Percentiles rank a stretch among this genome's conserved stretches.
These are phyloP conservation scores for Columba livia DNA, from an alignment of 2,113 vertebrate genomes.

Conservation along the genomic window DNA sequence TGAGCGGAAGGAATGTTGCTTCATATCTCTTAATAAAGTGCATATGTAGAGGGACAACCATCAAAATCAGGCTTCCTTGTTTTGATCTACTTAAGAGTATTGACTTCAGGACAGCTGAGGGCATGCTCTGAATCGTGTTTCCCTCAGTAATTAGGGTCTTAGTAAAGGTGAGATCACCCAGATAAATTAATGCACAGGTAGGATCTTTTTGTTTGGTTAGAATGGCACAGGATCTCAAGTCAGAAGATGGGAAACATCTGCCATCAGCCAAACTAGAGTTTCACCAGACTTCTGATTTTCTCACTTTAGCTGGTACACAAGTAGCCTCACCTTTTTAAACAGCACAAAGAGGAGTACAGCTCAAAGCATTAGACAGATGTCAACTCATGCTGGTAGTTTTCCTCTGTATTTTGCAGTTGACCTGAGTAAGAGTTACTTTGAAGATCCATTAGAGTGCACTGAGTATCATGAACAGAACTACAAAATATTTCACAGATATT, in stretches of 20 bases:
- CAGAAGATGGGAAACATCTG: not conserved
- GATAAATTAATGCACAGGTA: not conserved
- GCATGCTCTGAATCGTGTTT: not conserved
- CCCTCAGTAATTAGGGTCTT: not conserved
- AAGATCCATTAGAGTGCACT: not conserved
- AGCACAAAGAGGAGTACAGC: not conserved
- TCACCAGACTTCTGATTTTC: not conserved
- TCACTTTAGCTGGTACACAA: not conserved
- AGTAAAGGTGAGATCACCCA: not conserved
- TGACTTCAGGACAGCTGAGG: not conserved
- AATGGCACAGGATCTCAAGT: not conserved
- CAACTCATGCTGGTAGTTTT: not conserved
- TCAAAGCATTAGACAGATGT: not conserved
- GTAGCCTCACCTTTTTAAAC: not conserved
- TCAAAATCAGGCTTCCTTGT: not conserved
- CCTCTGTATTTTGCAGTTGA: not conserved
- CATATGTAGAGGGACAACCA: not conserved
- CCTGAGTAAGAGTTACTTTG: not conserved
- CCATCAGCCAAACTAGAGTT: not conserved
- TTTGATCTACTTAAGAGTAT: not conserved
- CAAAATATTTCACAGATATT: not conserved
- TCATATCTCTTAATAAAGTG: not conserved
- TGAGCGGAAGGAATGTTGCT: not conserved
- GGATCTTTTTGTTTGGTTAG: not conserved
- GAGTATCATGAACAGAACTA: not conserved